phyloP scores from a whole-genome alignment of 2,113 vertebrate genomes.

The Nansenia antarctica region DNA sequence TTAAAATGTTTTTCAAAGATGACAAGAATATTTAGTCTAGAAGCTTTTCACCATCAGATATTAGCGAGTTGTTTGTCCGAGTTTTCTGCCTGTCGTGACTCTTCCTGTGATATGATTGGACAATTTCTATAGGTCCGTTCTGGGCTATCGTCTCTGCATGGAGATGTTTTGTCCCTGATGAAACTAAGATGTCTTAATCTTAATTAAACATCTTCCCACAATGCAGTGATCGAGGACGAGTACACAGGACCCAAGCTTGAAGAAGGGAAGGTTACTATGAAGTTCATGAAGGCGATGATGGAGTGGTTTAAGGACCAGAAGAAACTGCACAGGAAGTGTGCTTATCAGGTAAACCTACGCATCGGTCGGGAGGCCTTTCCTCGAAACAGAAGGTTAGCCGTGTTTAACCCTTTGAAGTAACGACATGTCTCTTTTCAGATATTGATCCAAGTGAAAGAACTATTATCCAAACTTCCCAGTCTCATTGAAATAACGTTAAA shows the following conservation, averaged over 20 bases:
- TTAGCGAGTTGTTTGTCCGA: too few relatives aligned
- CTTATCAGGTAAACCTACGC: conserved; percentile 78
- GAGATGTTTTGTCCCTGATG: too few relatives aligned
- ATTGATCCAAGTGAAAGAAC: conserved; percentile 91
- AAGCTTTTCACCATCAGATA: too few relatives aligned
- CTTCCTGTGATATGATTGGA: too few relatives aligned
- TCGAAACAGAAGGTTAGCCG: too few relatives aligned
- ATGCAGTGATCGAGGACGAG: conserved; percentile 90
- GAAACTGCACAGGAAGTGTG: conserved; percentile 93
- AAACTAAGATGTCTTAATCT: too few relatives aligned
- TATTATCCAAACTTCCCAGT: conserved; percentile 88
- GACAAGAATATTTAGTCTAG: too few relatives aligned
- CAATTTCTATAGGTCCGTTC: too few relatives aligned
- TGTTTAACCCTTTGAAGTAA: not conserved
- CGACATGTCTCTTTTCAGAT: conserved; percentile 74
- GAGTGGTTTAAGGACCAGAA: conserved; percentile 94
- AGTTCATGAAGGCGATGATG: conserved; percentile 94
- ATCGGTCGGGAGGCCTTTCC: not conserved
- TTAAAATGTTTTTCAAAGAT: too few relatives aligned
- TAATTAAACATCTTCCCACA: too few relatives aligned
- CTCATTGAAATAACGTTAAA: conserved; percentile 87
- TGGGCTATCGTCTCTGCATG: too few relatives aligned
- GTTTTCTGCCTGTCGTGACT: too few relatives aligned
- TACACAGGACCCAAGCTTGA: conserved; percentile 90
- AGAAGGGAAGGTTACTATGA: conserved; percentile 83